Conservation (phyloP, 2,113 vertebrate species). For the Poeciliopsis occidentalis region DNA sequence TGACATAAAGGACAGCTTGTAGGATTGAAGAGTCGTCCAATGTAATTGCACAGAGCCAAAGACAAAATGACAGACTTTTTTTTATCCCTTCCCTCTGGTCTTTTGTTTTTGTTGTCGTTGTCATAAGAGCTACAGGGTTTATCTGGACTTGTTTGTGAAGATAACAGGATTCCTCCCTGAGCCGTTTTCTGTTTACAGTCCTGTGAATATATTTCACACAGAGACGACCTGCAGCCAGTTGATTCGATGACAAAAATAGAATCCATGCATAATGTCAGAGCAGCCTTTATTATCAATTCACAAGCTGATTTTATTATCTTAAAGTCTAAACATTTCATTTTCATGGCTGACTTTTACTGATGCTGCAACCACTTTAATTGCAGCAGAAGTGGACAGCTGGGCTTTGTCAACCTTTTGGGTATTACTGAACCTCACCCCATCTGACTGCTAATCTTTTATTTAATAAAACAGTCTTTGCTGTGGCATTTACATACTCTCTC, state of each 20-base stretch:
- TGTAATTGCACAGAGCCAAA: constrained; percentile 62
- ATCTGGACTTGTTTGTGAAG: constrained; percentile 46
- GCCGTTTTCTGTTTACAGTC: constrained; percentile 44
- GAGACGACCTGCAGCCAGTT: constrained; percentile 26
- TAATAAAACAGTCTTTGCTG: constrained; percentile 38
- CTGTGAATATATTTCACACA: constrained; percentile 44
- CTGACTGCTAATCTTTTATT: constrained; percentile 61
- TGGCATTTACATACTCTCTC: constrained; percentile 64
- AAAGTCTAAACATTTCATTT: constrained; percentile 6
- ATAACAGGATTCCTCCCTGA: constrained; percentile 50
- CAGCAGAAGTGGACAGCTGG: constrained; percentile 45
- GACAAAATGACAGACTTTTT: constrained; percentile 47
- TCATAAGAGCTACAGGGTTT: constrained; percentile 33
- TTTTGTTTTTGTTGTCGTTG: constrained; percentile 41
- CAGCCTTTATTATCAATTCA: constrained; percentile 22
- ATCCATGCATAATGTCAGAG: constrained; percentile 28
- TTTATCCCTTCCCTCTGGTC: constrained; percentile 11
- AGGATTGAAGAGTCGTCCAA: constrained; percentile 48
- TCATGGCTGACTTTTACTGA: constrained; percentile 19
- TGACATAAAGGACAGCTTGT: constrained; percentile 52
- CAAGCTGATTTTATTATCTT: constrained; percentile 18
- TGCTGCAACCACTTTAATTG: constrained; percentile 14
- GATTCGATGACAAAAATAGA: constrained; percentile 25
- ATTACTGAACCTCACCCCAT: constrained; percentile 23
- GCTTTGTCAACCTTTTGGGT: constrained; percentile 39